Conservation (phyloP, 2,113 vertebrate genomes). For the Saimiri boliviensis region DNA sequence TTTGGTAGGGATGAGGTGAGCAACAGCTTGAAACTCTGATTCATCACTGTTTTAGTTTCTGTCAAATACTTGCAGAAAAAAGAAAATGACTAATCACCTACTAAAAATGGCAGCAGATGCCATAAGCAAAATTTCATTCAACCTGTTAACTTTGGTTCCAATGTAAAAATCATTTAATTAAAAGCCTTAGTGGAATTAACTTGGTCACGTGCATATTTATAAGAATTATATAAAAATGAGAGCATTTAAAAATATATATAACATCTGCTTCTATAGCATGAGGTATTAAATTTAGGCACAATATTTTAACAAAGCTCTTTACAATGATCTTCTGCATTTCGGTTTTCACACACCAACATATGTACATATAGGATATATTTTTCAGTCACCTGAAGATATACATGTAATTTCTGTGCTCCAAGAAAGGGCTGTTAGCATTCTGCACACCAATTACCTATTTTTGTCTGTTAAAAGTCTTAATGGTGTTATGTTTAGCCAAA, state of each 20-base stretch:
- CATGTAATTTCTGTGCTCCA: neutral
- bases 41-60: constrained; percentile 75
- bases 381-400: neutral
- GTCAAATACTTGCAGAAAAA: constrained; percentile 66
- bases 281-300: neutral
- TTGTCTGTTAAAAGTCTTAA: neutral
- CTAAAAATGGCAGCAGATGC: constrained; percentile 77
- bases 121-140: constrained; percentile 71
- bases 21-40: constrained; percentile 74
- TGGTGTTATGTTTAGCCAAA: neutral
- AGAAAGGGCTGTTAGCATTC: neutral
- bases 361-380: neutral
- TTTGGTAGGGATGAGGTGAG: constrained; percentile 52
- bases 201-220: neutral
- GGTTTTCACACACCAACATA: neutral
- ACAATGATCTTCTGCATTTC: neutral
- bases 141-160: constrained; percentile 67
- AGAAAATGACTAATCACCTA: constrained; percentile 78
- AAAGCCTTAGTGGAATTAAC: constrained; percentile 27
- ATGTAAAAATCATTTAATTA: constrained; percentile 66
- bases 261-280: constrained; percentile 52
- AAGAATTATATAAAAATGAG: constrained; percentile 26
- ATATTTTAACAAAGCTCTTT: constrained; percentile 36
- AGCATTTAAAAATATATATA: constrained; percentile 32
- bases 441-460: neutral